Base-by-base conservation (phyloP, 2,888 invertebrate genomes). In the Erynnis tages region DNA sequence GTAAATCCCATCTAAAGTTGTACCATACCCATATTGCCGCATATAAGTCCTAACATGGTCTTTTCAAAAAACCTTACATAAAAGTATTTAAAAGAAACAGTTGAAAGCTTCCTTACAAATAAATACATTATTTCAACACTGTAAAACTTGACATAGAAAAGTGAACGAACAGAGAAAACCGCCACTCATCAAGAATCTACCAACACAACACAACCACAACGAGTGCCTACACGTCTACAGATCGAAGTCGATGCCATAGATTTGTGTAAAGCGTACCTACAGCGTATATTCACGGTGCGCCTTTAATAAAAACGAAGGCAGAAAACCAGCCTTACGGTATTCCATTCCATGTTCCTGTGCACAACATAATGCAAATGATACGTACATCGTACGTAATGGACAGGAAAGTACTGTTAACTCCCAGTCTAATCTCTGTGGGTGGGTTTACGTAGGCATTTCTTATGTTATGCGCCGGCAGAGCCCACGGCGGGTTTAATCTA, bases 401-500 rank as follows among this genome's bases (percentile, higher is more conserved):
- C 38, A 37, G 38, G 38, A 38, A 21, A 38, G 38, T 48, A 48
- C 47, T 21, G 47, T 48, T 48, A 48, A 48, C 30, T 40, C 48
- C 21, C n/a, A 23, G 30, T 30, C 38, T 38, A 38, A 48, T 38
- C 38, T 38, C 48, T 8, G 48, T 48, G 38, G 48, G 48, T 38
- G 48, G 29, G 29, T 38, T 37, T 17, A 32, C 40, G 40, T 32
- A 23, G 40, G 40, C 48, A 48, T 48, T 48, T 40, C 48, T 48
- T 48, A 30, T 32, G 48, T 40, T 47, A n/a, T n/a, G n/a, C n/a
- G 47, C 38, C 47, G 47, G 38, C 16, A 47, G 47, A 48, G 48
- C 48, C 48, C 32, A 40, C 48, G 48, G 40, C 32, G 40, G 40
- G 40, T 40, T 40, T 48, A 48, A 48, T 48, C 40, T 48, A 48